Conservation (phyloP, 2,113 vertebrate species). For the Cyprinodon variegatus region DNA sequence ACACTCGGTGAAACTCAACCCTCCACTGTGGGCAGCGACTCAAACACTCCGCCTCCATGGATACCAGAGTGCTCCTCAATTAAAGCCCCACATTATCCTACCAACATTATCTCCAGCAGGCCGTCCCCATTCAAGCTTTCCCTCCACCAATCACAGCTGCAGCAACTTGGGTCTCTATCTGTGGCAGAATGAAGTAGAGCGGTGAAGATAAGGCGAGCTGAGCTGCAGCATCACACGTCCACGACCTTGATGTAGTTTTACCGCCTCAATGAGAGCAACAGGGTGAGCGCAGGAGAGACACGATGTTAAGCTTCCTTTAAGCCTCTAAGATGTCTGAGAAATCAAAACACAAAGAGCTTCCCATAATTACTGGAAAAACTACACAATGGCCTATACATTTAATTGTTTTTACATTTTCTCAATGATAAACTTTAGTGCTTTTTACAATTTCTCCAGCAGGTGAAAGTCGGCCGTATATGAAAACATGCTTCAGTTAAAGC, state of each 20-base stretch:
- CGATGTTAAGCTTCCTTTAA: constrained; percentile 24
- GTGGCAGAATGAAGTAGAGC: constrained; percentile 4
- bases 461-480: too few relatives aligned
- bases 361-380: not conserved
- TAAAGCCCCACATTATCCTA: constrained; percentile 32
- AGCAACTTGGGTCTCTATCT: constrained; percentile 3
- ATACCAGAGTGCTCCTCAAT: constrained; percentile 47
- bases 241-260: constrained; percentile 48
- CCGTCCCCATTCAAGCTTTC: constrained; percentile 26
- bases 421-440: too few relatives aligned
- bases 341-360: not conserved
- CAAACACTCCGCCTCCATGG: constrained; percentile 62
- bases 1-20: constrained; percentile 51
- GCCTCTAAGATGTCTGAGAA: not conserved
- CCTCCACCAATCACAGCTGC: constrained; percentile 12
- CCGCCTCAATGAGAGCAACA: constrained; percentile 4
- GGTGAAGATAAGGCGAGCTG: constrained; percentile 14
- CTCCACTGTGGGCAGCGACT: constrained; percentile 37
- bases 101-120: constrained; percentile 29
- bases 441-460: not conserved
- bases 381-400: not conserved
- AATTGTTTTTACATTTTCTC: not conserved
- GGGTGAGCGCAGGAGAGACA: not conserved
- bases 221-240: constrained; percentile 11
- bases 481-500: too few relatives aligned